Percentiles rank a stretch among this genome's conserved stretches.
These are phyloP conservation scores for Limnephilus marmoratus DNA, from an alignment of 2,888 invertebrate species.

Conservation along the genomic window DNA sequence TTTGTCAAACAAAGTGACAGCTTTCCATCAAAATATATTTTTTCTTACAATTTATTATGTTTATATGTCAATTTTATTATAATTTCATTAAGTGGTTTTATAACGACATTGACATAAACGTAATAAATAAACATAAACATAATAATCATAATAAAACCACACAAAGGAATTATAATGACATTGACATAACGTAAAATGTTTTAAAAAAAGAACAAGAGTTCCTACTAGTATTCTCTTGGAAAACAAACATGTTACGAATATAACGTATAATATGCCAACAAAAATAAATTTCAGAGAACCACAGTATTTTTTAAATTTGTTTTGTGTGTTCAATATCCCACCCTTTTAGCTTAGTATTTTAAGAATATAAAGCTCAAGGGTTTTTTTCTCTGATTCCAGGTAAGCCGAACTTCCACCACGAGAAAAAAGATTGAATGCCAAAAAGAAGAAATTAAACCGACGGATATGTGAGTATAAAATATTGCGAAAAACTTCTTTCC, in stretches of 20 bases:
- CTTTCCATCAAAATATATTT: not conserved
- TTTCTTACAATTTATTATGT: no score
- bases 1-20: no score
- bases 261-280: not conserved
- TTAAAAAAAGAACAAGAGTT: not conserved
- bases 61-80: no score
- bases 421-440: not conserved
- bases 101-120: no score
- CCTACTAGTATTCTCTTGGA: not conserved
- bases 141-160: no score
- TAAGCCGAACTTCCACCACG: constrained; percentile 7
- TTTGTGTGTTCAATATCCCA: not conserved
- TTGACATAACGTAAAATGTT: no score
- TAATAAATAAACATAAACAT: no score
- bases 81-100: no score
- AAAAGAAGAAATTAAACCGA: not conserved
- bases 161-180: no score
- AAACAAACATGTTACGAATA: not conserved
- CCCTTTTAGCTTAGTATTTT: not conserved
- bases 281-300: not conserved
- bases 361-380: not conserved
- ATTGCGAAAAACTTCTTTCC: not conserved
- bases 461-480: not conserved
- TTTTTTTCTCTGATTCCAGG: constrained; percentile 19
- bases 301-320: not conserved